A percentile compares a stretch with the other conserved stretches of the same genome.
phyloP scores from a whole-genome alignment of 2,797 vertebrate species.

The Halcyon leucocephala region DNA sequence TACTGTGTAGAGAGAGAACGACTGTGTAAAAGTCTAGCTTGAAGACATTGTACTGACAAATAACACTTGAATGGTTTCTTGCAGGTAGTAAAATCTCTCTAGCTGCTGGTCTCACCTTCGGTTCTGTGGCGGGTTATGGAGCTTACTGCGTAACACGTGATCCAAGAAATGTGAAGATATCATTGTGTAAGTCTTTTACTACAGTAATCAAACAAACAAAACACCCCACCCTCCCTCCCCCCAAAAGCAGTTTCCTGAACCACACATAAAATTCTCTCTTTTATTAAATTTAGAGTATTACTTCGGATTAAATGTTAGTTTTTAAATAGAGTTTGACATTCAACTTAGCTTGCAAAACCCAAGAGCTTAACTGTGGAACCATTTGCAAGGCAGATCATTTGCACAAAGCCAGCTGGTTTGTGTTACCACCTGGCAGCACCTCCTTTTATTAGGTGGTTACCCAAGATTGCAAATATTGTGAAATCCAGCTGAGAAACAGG shows the following conservation, averaged over 20 bases:
- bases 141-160: slow-evolving; percentile 86
- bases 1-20: not conserved
- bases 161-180: slow-evolving; percentile 85
- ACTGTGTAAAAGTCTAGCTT: not conserved
- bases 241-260: not conserved
- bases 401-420: not conserved
- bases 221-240: too few species aligned
- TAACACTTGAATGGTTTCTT: slow-evolving; percentile 23
- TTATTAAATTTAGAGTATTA: not conserved
- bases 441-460: not conserved
- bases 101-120: slow-evolving; percentile 88
- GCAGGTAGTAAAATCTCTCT: slow-evolving; percentile 91
- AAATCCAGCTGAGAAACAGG: not conserved
- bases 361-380: not conserved
- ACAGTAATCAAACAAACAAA: not conserved
- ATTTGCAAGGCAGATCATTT: not conserved
- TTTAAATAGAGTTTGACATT: not conserved
- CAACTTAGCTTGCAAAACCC: not conserved
- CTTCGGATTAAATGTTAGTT: not conserved
- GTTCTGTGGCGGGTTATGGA: slow-evolving; percentile 87
- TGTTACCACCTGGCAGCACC: not conserved
- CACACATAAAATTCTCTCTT: not conserved
- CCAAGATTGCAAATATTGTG: not conserved
- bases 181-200: slow-evolving; percentile 85
- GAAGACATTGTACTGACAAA: not conserved